phyloP scores from a whole-genome alignment of 2,888 invertebrate genomes.

The Limnephilus lunatus region DNA sequence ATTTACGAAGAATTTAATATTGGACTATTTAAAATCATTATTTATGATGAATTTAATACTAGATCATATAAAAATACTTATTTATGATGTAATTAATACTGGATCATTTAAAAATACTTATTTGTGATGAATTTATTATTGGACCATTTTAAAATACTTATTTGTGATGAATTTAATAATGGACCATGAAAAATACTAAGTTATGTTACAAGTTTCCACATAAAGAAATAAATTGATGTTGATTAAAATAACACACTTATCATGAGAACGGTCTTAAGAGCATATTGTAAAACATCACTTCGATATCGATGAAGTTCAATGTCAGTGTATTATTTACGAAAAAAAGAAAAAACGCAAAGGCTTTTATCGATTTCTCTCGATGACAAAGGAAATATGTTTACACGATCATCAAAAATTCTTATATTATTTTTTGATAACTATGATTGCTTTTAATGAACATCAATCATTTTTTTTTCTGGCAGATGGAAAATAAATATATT shows the following conservation, averaged over 20 bases:
- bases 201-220: neutral
- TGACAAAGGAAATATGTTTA: neutral
- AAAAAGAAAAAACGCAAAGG: neutral
- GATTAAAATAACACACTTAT: neutral
- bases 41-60: too few relatives aligned
- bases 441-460: neutral
- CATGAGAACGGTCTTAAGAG: neutral
- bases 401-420: neutral
- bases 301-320: neutral
- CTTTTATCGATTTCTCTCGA: neutral
- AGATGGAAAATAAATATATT: neutral
- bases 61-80: too few relatives aligned
- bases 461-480: neutral
- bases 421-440: neutral
- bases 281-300: neutral
- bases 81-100: too few relatives aligned
- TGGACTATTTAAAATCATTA: too few relatives aligned
- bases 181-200: too few relatives aligned
- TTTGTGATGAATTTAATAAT: too few relatives aligned
- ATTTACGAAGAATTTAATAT: too few relatives aligned
- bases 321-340: neutral
- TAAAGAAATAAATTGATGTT: neutral
- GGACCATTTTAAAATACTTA: too few relatives aligned
- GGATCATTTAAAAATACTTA: too few relatives aligned
- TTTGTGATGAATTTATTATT: too few relatives aligned